Evolutionary conservation across 2,888 invertebrate genomes (phyloP).

Genomic region (Psylliodes chrysocephalus): DNA sequence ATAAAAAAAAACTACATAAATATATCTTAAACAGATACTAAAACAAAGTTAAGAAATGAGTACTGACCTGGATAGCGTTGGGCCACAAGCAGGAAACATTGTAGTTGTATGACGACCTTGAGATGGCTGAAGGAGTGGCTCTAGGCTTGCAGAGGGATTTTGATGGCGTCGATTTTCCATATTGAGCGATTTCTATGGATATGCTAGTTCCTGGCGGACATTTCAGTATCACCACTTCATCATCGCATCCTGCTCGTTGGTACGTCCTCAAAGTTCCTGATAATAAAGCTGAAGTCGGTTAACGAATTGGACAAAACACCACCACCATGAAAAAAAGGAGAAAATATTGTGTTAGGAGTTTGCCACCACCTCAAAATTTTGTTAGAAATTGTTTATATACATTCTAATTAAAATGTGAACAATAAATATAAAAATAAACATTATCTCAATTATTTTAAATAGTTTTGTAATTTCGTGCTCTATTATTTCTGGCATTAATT

Average conservation of each 20-base stretch:
- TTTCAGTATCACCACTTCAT: slow-evolving; percentile 84
- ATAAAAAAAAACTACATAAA: no score
- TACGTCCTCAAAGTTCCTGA: slow-evolving; percentile 91
- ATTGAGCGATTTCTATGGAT: slow-evolving; percentile 90
- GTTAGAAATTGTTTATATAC: no score
- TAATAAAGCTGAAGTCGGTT: slow-evolving; percentile 76
- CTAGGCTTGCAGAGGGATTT: slow-evolving; percentile 57
- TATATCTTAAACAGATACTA: no score
- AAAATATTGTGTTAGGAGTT: neutral
- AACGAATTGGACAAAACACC: slow-evolving; percentile 13
- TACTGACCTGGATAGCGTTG: slow-evolving; percentile 79
- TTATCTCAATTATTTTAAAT: no score
- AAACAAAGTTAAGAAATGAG: neutral
- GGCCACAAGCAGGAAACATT: slow-evolving; percentile 82
- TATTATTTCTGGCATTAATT: no score
- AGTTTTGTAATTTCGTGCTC: no score
- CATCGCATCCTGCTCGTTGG: slow-evolving; percentile 92
- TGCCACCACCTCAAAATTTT: slow-evolving; percentile 12
- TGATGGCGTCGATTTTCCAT: slow-evolving; percentile 73
- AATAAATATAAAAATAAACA: no score
- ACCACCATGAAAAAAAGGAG: slow-evolving; percentile 11
- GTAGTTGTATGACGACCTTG: slow-evolving; percentile 66
- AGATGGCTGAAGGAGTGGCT: slow-evolving; percentile 54
- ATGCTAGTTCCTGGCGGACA: slow-evolving; percentile 94
- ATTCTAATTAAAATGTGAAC: no score